These are phyloP conservation scores for Eurypyga helias DNA, from an alignment of 2,113 vertebrate genomes.

Conservation along the genomic window DNA sequence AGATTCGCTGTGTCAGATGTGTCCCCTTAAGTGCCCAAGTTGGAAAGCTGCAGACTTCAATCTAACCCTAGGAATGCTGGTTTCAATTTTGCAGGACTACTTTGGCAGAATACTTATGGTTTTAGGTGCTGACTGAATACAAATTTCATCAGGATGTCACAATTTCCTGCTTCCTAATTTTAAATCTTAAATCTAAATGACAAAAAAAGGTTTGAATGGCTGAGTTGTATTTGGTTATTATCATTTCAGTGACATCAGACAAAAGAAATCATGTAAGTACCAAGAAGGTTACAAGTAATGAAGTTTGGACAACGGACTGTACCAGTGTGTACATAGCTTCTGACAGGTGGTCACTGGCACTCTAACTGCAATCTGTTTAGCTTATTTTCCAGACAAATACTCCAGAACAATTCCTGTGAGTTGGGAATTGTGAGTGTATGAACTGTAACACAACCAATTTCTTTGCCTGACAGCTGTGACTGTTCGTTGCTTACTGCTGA, in stretches of 20 bases:
- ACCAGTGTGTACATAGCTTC: not conserved
- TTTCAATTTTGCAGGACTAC: not conserved
- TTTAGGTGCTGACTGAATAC: not conserved
- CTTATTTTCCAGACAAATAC: not conserved
- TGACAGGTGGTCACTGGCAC: not conserved
- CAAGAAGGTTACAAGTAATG: not conserved
- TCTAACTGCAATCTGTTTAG: not conserved
- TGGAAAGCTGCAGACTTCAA: not conserved
- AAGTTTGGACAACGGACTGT: not conserved
- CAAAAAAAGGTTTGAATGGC: not conserved
- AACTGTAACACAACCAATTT: not conserved
- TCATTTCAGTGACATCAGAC: not conserved
- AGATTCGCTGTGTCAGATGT: not conserved
- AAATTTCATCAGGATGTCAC: not conserved
- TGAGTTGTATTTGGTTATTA: not conserved
- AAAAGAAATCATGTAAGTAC: not conserved
- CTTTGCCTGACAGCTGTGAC: not conserved
- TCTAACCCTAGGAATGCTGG: not conserved
- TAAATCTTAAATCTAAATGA: not conserved
- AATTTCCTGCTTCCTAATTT: not conserved
- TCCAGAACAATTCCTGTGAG: not conserved
- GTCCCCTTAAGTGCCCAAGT: not conserved
- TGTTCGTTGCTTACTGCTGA: not conserved
- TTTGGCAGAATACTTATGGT: not conserved
- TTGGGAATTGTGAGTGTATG: not conserved